Percentiles rank a stretch among this genome's conserved stretches.
Evolutionary conservation across 2,797 vertebrate species (phyloP).

Genomic region (Melopsittacus undulatus): DNA sequence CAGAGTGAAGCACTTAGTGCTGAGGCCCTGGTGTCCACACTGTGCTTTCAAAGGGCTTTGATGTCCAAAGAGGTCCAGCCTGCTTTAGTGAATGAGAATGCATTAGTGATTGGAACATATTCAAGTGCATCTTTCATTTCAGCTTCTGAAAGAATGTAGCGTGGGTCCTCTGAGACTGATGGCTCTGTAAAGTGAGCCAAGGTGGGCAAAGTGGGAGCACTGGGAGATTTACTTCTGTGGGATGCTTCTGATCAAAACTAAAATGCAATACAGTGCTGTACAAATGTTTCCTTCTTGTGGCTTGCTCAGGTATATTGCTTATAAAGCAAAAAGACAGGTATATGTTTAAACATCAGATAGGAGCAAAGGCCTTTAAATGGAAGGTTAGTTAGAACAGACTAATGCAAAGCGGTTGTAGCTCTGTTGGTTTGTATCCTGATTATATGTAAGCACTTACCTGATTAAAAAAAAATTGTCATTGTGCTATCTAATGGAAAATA

Average conservation of each 20-base stretch:
- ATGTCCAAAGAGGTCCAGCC: neutral
- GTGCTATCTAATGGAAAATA: neutral
- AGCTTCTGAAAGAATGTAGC: neutral
- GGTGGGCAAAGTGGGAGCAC: neutral
- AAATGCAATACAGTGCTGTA: neutral
- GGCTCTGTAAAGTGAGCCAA: neutral
- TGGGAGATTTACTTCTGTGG: neutral
- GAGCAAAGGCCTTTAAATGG: neutral
- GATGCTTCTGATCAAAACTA: neutral
- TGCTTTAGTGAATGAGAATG: neutral
- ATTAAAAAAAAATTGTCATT: neutral
- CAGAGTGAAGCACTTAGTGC: neutral
- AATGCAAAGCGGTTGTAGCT: neutral
- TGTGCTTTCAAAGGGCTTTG: neutral
- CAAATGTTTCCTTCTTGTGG: neutral
- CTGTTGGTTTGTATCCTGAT: neutral
- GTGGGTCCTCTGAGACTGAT: neutral
- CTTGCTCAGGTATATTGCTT: neutral
- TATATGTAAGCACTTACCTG: neutral
- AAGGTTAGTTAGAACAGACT: neutral
- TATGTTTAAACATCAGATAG: neutral
- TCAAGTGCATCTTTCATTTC: neutral
- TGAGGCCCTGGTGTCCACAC: fast-evolving
- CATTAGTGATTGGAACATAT: neutral
- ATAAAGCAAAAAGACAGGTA: fast-evolving